Conservation (phyloP, 2,888 invertebrate genomes). For the Nephrotoma flavescens region DNA sequence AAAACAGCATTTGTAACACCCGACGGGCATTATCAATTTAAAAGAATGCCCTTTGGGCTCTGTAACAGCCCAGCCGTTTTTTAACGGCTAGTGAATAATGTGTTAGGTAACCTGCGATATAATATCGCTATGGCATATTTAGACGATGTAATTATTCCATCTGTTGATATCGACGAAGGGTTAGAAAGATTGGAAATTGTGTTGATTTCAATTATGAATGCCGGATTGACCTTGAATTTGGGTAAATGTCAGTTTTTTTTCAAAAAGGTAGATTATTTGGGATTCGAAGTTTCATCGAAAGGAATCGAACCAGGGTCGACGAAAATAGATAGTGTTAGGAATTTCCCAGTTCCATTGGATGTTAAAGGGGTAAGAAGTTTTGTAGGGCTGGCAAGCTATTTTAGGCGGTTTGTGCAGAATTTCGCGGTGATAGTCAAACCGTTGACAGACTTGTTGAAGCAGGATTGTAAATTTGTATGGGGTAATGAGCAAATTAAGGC, state of each 20-base stretch:
- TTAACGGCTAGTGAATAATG: background rate
- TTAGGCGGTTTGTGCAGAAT: background rate
- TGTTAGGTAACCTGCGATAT: slow-evolving; percentile 5
- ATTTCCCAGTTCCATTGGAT: slow-evolving; percentile 11
- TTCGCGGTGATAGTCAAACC: background rate
- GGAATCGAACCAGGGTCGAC: slow-evolving; percentile 11
- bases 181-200: background rate
- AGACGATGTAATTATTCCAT: slow-evolving; percentile 14
- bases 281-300: slow-evolving; percentile 7
- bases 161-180: slow-evolving; percentile 10
- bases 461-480: background rate
- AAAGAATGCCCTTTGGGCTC: slow-evolving; percentile 11
- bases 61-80: too few relatives aligned
- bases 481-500: background rate
- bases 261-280: slow-evolving; percentile 15
- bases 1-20: slow-evolving; percentile 16
- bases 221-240: slow-evolving; percentile 7
- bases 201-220: background rate
- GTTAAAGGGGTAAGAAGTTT: slow-evolving; percentile 6
- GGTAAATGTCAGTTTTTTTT: slow-evolving; percentile 13
- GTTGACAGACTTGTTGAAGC: slow-evolving; percentile 1
- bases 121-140: slow-evolving; percentile 13
- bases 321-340: slow-evolving; percentile 10
- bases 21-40: slow-evolving; percentile 14
- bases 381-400: slow-evolving; percentile 2